These are phyloP conservation scores for Cosmorhoe ocellata DNA, from an alignment of 2,888 invertebrate species.

Conservation along the genomic window DNA sequence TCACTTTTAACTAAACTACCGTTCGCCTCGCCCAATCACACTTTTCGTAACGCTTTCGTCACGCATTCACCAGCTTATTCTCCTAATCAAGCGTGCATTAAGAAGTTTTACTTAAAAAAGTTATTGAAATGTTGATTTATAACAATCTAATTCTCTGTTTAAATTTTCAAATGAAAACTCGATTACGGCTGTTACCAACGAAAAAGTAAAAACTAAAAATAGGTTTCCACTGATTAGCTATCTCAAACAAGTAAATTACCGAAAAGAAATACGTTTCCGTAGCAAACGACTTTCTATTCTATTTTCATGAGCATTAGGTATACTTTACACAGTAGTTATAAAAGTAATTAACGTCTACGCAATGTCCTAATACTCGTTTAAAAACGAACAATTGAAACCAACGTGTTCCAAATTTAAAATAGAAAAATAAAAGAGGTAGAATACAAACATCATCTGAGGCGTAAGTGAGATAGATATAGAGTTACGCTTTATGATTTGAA, in stretches of 20 bases:
- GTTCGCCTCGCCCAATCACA: no score
- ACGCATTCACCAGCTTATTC: no score
- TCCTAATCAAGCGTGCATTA: no score
- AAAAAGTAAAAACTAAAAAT: constrained; percentile 14
- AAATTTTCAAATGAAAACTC: no score
- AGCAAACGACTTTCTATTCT: constrained; percentile 15
- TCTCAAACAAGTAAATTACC: constrained; percentile 29
- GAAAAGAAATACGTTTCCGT: constrained; percentile 10
- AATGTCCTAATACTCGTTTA: constrained; percentile 23
- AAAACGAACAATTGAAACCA: constrained; percentile 38
- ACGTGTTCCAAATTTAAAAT: constrained; percentile 41
- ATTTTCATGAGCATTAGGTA: background rate
- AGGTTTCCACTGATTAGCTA: constrained; percentile 29
- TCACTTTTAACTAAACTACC: no score
- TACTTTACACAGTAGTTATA: background rate
- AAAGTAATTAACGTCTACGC: constrained; percentile 27
- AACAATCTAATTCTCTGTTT: no score
- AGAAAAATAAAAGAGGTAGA: constrained; percentile 39
- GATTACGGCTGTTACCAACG: no score
- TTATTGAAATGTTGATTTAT: no score
- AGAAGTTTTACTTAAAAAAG: no score
- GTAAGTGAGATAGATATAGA: constrained; percentile 19
- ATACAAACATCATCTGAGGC: constrained; percentile 19
- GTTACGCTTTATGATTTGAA: constrained; percentile 14
- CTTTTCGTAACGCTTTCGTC: no score